Conservation (phyloP, 2,797 vertebrate species). For the Micrastur ruficollis region DNA sequence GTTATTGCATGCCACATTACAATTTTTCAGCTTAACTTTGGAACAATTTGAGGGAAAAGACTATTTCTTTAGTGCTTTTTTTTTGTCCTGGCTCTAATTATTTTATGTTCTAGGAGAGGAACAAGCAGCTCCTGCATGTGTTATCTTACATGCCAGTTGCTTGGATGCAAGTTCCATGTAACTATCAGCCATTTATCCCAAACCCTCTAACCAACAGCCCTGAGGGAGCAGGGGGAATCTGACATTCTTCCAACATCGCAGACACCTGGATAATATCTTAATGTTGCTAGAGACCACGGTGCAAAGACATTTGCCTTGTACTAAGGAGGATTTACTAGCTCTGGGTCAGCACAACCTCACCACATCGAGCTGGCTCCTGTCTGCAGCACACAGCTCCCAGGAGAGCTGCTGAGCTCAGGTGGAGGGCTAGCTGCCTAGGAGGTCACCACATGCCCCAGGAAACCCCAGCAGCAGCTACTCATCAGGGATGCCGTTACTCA, state of each 20-base stretch:
- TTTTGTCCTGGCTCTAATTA: not conserved
- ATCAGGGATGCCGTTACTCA: not conserved
- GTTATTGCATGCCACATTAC: not conserved
- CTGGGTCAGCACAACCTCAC: not conserved
- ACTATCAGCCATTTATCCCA: not conserved
- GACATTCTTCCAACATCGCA: not conserved
- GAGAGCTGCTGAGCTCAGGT: not conserved
- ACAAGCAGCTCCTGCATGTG: not conserved
- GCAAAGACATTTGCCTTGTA: not conserved
- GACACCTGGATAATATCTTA: not conserved
- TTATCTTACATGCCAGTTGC: not conserved
- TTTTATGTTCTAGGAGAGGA: not conserved
- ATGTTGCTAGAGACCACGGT: not conserved
- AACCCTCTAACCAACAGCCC: not conserved
- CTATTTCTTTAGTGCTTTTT: not conserved
- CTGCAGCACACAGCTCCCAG: not conserved
- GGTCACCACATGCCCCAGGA: not conserved
- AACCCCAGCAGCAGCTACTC: not conserved
- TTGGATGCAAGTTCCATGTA: not conserved
- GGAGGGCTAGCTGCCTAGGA: not conserved
- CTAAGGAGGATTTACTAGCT: not conserved
- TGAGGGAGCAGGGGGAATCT: not conserved
- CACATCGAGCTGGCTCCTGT: not conserved
- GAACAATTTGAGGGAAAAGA: not conserved
- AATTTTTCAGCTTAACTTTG: not conserved